phyloP scores from a whole-genome alignment of 2,888 invertebrate genomes.

The Acronicta leporina region DNA sequence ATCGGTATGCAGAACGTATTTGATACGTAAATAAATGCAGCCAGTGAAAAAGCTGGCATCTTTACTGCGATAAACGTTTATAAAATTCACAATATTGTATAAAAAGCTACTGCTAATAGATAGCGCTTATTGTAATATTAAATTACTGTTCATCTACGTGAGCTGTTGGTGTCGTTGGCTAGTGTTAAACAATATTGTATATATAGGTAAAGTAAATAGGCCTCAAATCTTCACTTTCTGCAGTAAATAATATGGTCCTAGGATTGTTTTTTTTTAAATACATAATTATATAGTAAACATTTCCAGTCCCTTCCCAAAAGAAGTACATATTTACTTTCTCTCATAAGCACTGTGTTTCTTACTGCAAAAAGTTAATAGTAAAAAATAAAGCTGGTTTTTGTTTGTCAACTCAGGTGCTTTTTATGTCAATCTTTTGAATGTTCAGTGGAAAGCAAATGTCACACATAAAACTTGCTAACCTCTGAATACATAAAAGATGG shows the following conservation, averaged over 20 bases:
- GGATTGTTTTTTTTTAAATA: not conserved
- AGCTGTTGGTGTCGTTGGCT: constrained; percentile 48
- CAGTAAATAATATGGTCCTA: constrained; percentile 3
- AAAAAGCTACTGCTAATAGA: constrained; percentile 27
- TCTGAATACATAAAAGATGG: not conserved
- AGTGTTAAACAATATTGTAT: constrained; percentile 36
- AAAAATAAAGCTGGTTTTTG: not conserved
- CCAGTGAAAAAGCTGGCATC: not conserved
- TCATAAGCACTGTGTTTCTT: not conserved
- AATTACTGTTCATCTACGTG: constrained; percentile 36
- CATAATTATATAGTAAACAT: too few species aligned
- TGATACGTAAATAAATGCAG: too few species aligned
- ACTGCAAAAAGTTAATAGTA: constrained; percentile 1
- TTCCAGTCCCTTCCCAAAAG: too few species aligned
- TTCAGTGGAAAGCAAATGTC: not conserved
- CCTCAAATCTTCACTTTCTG: constrained; percentile 10
- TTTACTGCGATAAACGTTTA: constrained; percentile 8
- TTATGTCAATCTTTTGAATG: constrained; percentile 20
- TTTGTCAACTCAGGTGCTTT: constrained; percentile 8
- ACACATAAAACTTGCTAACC: not conserved
- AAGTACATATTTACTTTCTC: too few species aligned
- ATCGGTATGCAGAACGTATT: too few species aligned
- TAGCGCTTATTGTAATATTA: constrained; percentile 35
- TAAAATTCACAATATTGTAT: constrained; percentile 25
- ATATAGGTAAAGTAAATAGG: constrained; percentile 23